These are phyloP conservation scores for Macquaria ambigua DNA, from an alignment of 2,113 vertebrate species.

Conservation along the genomic window DNA sequence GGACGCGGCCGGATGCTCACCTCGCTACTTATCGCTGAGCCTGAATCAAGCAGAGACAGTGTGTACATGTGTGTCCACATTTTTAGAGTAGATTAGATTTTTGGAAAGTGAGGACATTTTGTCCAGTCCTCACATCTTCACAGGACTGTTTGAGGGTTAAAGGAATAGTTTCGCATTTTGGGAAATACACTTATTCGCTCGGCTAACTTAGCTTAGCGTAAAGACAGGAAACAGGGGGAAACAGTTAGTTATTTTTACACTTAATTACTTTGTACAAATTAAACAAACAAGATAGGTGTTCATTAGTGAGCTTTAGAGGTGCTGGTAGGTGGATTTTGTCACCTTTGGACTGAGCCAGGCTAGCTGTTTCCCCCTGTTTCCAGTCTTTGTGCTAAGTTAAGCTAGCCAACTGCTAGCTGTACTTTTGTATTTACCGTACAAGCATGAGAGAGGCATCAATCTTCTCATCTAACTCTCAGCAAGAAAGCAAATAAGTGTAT, in stretches of 20 bases:
- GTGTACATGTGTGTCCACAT: background rate
- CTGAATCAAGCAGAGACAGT: conserved; percentile 17
- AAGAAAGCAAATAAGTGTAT: conserved; percentile 2
- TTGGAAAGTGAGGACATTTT: background rate
- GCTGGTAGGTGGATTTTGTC: background rate
- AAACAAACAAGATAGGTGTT: too few relatives aligned
- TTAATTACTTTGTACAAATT: too few relatives aligned
- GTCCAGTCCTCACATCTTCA: background rate
- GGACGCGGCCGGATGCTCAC: conserved; percentile 53
- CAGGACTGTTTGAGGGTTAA: background rate
- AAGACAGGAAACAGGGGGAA: background rate
- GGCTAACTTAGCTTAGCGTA: too few relatives aligned
- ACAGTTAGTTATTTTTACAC: background rate
- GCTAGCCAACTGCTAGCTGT: too few relatives aligned
- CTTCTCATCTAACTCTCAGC: background rate
- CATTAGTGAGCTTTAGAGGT: background rate
- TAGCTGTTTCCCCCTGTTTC: background rate
- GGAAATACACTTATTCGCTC: background rate
- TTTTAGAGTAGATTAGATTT: background rate
- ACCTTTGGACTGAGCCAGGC: background rate
- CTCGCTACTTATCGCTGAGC: conserved; percentile 36
- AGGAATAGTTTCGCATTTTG: background rate
- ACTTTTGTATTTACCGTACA: too few relatives aligned
- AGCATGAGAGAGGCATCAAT: background rate
- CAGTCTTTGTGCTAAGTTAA: background rate